Percentiles rank a stretch among this genome's conserved stretches.
phyloP scores from a whole-genome alignment of 1,140 invertebrate species.

The Lasaia peninsularis region DNA sequence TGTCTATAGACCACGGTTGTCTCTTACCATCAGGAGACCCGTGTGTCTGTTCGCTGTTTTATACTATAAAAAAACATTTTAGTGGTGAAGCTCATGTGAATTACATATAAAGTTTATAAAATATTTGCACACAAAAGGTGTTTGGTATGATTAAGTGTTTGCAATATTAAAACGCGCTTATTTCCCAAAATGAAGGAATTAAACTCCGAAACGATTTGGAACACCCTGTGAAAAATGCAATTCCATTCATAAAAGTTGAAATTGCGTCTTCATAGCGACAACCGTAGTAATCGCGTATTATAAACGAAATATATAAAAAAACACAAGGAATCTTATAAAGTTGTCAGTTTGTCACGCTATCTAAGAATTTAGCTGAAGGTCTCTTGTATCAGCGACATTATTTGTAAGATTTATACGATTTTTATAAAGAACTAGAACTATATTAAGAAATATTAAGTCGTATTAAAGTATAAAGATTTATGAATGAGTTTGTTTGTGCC shows the following conservation, averaged over 20 bases:
- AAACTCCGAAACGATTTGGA: background rate
- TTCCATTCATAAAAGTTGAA: slow-evolving; percentile 2
- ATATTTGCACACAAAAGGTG: too few relatives aligned
- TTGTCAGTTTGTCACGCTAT: slow-evolving; percentile 1
- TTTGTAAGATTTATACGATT: slow-evolving; percentile 17
- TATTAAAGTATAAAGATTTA: slow-evolving; percentile 12
- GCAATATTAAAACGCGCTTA: too few relatives aligned
- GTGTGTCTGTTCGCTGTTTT: too few relatives aligned
- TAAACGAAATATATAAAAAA: background rate
- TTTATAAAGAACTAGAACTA: slow-evolving; percentile 17
- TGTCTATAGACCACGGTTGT: too few relatives aligned
- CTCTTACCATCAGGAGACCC: too few relatives aligned
- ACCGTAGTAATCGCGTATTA: slow-evolving; percentile 15
- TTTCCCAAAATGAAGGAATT: too few relatives aligned
- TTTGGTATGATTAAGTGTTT: too few relatives aligned
- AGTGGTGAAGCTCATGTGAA: too few relatives aligned
- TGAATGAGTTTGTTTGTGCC: slow-evolving; percentile 10
- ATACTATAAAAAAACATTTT: too few relatives aligned
- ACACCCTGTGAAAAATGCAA: background rate
- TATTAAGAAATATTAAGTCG: slow-evolving; percentile 11
- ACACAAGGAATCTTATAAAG: background rate
- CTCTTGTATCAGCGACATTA: background rate
- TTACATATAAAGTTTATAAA: too few relatives aligned
- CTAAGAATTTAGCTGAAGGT: slow-evolving; percentile 5
- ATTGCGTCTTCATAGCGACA: slow-evolving; percentile 5